Base-by-base conservation (phyloP, 2,113 vertebrate species). In the Crotalus tigris region DNA sequence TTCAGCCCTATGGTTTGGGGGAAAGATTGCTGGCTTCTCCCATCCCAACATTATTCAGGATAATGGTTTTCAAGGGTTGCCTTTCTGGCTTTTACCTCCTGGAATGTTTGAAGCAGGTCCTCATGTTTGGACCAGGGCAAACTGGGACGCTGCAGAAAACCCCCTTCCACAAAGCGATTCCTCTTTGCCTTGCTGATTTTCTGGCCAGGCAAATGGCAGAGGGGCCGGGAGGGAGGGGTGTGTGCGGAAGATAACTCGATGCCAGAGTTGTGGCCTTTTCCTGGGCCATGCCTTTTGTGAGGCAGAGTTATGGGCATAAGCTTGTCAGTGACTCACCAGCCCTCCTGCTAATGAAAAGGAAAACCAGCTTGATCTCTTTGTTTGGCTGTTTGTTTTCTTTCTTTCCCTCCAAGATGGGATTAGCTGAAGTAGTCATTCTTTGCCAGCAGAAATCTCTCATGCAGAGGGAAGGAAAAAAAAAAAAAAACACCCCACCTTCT, bases 401-500 rank as follows among this genome's bases (percentile, higher is more conserved):
- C 10, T 24, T 24, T 1, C 9, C 3, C 7, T 0, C 15, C 12
- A n/a, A n/a, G 12, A 69, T 17, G 64, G 64, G 64, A 69, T 69
- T n/a, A 69, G 4, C 64, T 5, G 64, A 7, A 2, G 4, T 64
- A n/a, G 10, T 1, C 1, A n/a, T n/a, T 5, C 61, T 69, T 69
- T n/a, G 29, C 29, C 5, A n/a, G 64, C 12, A 13, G 29, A n/a
- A 69, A n/a, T 15, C 29, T 69, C 61, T 29, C 61, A 3, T 12
- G 61, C 61, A 4, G 26, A 29, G 61, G 61, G 61, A n/a, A 69
- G 61, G 61, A 0, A 4, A n/a, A 13, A 9, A 4, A n/a, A 13
- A 9, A 3, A 10, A 9, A 0, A 49, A 49, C 49, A 3, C 55
- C 4, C 12, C 61, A 13, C 12, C 1, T n/a, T 1, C 29, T 4